Percentiles rank a stretch among this genome's conserved stretches.
phyloP scores from a whole-genome alignment of 1,140 invertebrate species.

The Geopemphigus sp. region DNA sequence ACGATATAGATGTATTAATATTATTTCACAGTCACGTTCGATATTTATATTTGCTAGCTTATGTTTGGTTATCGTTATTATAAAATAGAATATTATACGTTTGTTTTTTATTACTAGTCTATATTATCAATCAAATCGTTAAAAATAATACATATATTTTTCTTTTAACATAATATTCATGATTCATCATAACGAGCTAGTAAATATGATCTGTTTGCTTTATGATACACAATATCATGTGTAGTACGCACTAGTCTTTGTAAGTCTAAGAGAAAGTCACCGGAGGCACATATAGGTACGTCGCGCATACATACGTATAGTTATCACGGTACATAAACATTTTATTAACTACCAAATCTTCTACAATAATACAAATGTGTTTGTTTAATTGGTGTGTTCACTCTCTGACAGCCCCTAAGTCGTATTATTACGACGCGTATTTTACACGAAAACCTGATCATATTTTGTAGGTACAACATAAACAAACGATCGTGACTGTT shows the following conservation, averaged over 20 bases:
- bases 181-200: neutral
- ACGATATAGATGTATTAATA: no score
- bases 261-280: constrained; percentile 7
- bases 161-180: neutral
- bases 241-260: neutral
- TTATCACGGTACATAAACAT: neutral
- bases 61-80: no score
- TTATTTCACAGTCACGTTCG: no score
- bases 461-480: neutral
- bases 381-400: constrained; percentile 16
- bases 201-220: neutral
- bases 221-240: neutral
- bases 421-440: neutral
- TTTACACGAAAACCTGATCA: neutral
- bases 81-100: neutral
- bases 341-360: neutral
- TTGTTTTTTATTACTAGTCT: neutral
- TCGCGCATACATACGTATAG: neutral
- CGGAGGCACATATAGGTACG: neutral
- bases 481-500: neutral
- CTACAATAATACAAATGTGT: neutral
- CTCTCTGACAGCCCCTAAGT: neutral
- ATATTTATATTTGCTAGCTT: no score
- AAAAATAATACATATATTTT: neutral
- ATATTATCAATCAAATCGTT: neutral